Base-by-base conservation (phyloP, 2,113 vertebrate genomes). In the Lathamus discolor region DNA sequence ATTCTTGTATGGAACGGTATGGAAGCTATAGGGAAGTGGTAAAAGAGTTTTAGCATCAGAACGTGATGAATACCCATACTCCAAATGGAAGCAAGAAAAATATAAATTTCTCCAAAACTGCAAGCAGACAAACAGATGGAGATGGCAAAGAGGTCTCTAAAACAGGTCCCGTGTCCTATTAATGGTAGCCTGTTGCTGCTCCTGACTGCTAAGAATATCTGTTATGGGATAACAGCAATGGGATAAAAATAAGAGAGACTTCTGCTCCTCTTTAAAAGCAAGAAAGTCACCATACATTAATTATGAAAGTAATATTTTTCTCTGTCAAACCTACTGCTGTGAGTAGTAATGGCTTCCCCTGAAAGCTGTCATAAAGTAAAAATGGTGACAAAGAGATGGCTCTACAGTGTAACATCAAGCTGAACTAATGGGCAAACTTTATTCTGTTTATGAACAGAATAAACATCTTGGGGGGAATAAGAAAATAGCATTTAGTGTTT, bases 11-110 rank as follows among this genome's bases (percentile, higher is more conserved):
- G 9, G 13, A 35, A 59, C 6, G 8, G 20, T 35, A 59, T 59
- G 57, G 57, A 59, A 68, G 23, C 7, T 27, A 0, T 2, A 20
- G 48, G 35, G n/a, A 83, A 66, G 14, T 1, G 2, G 3, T 11
- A 4, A 31, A 59, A 81, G 3, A 17, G 22, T 33, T 27, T 16
- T 66, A n/a, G 18, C 8, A 54, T 20, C 19, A 22, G 15, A 46
- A 9, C 8, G 16, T 0, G 0, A 7, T 25, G 27, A 22, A 35
- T 57, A 9, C 10, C 7, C 2, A 0, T 31, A 10, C 17, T 91
- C 28, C 37, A 61, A 22, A n/a, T 0, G 1, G 39, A 79, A 78
- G 9, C 20, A 59, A 48, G 17, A 57, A 35, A 12, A 63, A 59
- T 35, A 20, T 48, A 48, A 18, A 23, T 29, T 9, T 12, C 31